Percentiles rank a stretch among this genome's conserved stretches.
Conservation (phyloP, 2,113 vertebrate species). For the Cyanoderma ruficeps region DNA sequence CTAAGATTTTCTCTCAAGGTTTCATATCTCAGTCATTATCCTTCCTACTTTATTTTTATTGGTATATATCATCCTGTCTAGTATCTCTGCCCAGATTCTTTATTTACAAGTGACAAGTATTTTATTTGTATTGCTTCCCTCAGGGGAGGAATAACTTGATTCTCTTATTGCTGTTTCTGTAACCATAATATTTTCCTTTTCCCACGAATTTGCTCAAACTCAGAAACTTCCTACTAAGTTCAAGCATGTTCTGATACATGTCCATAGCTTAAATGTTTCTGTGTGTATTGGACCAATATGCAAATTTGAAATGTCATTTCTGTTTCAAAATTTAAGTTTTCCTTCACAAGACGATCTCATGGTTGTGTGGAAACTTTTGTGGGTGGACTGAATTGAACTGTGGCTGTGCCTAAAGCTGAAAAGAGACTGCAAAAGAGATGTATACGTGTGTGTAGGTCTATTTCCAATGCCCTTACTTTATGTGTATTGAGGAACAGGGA, state of each 20-base stretch:
- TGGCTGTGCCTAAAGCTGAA: neutral
- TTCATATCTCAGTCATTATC: neutral
- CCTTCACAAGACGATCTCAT: neutral
- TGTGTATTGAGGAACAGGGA: neutral
- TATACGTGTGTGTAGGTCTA: accelerated
- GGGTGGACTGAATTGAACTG: neutral
- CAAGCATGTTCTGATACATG: neutral
- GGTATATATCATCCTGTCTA: neutral
- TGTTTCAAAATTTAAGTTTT: neutral
- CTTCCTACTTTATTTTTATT: conserved; percentile 23
- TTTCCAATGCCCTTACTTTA: neutral
- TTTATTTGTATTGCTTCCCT: neutral
- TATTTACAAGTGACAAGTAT: neutral
- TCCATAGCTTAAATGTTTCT: neutral
- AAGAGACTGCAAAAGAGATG: neutral
- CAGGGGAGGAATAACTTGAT: neutral
- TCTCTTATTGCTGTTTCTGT: neutral
- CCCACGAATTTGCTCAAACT: neutral
- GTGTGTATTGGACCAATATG: neutral
- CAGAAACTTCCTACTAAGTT: neutral
- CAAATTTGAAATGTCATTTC: neutral
- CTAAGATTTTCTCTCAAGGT: neutral
- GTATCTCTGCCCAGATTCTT: neutral
- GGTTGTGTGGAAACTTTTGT: neutral
- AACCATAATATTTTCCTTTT: neutral